Conservation (phyloP, 1,140 invertebrate species). For the Diuraphis noxia region DNA sequence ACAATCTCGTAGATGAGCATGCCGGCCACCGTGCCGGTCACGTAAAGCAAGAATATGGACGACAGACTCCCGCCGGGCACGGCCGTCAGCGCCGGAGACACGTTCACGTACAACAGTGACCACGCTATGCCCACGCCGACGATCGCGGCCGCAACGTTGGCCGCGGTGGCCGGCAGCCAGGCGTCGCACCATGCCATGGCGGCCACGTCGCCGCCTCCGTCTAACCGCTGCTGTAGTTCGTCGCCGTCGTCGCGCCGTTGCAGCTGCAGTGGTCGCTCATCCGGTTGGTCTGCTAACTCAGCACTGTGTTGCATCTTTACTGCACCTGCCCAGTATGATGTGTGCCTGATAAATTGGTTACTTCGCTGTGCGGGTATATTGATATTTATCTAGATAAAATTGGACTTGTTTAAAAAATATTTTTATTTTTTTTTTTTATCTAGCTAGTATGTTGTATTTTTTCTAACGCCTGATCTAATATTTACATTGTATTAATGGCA, state of each 20-base stretch:
- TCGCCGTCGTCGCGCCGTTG: neutral
- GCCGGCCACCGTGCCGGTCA: slow-evolving; percentile 41
- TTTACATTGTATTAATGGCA: too few species aligned
- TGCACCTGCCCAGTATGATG: neutral
- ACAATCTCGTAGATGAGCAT: slow-evolving; percentile 52
- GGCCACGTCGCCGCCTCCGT: neutral
- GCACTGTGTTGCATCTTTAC: neutral
- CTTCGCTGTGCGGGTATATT: neutral
- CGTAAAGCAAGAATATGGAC: slow-evolving; percentile 56
- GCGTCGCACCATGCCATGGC: neutral
- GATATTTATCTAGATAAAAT: neutral
- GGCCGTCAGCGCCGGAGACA: slow-evolving; percentile 28
- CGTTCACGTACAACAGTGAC: slow-evolving; percentile 49
- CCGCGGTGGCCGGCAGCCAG: slow-evolving; percentile 31
- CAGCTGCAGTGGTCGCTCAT: neutral
- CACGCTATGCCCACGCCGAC: slow-evolving; percentile 49
- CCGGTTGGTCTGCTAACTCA: neutral
- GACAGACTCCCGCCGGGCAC: slow-evolving; percentile 55
- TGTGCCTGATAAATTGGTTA: neutral
- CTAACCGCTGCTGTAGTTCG: too few species aligned
- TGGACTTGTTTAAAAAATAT: neutral
- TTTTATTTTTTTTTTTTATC: too few species aligned
- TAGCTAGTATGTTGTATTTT: too few species aligned
- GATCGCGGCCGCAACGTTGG: slow-evolving; percentile 24
- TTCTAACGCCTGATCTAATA: too few species aligned